phyloP scores from a whole-genome alignment of 2,113 vertebrate genomes.

The Panurus biarmicus region DNA sequence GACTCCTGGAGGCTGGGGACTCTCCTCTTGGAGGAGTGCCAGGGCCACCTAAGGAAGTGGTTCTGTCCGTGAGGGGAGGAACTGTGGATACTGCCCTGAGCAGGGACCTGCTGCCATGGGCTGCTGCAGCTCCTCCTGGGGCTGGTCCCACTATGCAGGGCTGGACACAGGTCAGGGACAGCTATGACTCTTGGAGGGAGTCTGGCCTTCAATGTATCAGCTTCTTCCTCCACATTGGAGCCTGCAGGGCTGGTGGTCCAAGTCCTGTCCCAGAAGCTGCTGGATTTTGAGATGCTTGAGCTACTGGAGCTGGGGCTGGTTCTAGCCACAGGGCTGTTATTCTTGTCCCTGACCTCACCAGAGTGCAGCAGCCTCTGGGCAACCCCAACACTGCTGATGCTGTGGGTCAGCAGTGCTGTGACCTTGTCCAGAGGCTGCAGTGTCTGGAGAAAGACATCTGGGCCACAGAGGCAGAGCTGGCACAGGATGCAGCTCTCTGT shows the following conservation, averaged over 20 bases:
- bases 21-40: background rate
- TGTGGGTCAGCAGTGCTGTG: background rate
- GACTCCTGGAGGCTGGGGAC: background rate
- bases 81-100: background rate
- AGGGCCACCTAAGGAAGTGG: accelerated
- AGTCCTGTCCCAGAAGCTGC: background rate
- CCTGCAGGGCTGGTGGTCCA: background rate
- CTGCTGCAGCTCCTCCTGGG: background rate
- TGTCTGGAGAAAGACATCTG: no score
- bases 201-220: background rate
- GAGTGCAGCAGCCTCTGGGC: background rate
- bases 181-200: background rate
- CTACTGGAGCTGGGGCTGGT: background rate
- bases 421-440: background rate
- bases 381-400: background rate
- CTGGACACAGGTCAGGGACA: background rate
- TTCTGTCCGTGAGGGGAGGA: background rate
- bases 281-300: background rate
- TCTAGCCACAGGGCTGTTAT: background rate
- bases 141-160: background rate
- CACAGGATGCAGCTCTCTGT: background rate
- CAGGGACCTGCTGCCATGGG: background rate
- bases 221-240: background rate
- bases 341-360: background rate
- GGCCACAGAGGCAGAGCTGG: background rate